Evolutionary conservation across 2,113 vertebrate species (phyloP).

Genomic region (Nothocercus julius): DNA sequence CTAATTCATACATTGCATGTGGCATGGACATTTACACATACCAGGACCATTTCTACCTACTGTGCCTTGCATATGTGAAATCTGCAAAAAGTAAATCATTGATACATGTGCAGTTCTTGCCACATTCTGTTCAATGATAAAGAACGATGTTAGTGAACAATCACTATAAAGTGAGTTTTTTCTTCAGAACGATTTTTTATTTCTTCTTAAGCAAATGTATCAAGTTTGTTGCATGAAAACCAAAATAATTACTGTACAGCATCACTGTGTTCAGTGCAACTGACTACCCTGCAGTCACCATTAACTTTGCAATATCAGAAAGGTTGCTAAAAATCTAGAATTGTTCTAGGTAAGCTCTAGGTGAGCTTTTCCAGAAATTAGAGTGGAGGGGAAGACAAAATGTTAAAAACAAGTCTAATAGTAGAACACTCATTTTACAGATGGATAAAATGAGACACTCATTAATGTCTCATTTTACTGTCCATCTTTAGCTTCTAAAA

Average conservation of each 20-base stretch:
- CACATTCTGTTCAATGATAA: too few species aligned
- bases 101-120: not conserved
- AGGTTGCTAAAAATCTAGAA: conserved; percentile 7
- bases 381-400: not conserved
- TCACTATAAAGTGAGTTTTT: not conserved
- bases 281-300: not conserved
- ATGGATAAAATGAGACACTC: not conserved
- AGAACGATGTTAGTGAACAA: not conserved
- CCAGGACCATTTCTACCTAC: not conserved
- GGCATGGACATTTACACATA: not conserved
- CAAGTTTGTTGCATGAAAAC: not conserved
- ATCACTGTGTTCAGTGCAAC: not conserved
- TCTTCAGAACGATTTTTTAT: not conserved
- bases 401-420: not conserved
- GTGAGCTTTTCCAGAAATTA: not conserved
- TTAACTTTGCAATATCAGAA: not conserved
- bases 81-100: not conserved
- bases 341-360: not conserved
- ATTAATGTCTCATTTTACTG: not conserved
- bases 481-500: not conserved
- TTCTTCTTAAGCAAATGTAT: not conserved
- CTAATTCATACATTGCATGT: not conserved
- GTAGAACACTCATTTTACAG: not conserved
- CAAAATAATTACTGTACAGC: not conserved
- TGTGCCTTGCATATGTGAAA: not conserved